A percentile compares a stretch with the other conserved stretches of the same genome.
These are phyloP conservation scores for Chitala chitala DNA, from an alignment of 2,113 vertebrate species.

Conservation along the genomic window DNA sequence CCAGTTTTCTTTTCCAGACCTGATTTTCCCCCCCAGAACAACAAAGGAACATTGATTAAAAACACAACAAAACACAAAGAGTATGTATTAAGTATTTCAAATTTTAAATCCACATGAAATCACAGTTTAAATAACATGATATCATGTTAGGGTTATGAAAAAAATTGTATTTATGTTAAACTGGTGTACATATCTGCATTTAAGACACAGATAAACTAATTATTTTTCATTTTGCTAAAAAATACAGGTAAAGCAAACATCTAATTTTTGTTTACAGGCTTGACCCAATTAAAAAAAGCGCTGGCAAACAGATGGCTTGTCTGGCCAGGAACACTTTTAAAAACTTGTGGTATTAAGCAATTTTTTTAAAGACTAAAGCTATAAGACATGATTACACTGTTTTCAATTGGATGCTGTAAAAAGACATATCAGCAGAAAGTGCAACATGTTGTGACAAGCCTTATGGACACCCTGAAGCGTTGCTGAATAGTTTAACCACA, in stretches of 20 bases:
- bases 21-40: conserved; percentile 5
- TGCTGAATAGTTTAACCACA: background rate
- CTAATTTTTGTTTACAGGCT: too few species aligned
- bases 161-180: background rate
- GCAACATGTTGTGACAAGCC: background rate
- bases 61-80: background rate
- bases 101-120: background rate
- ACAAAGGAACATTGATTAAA: conserved; percentile 12
- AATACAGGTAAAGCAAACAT: too few species aligned
- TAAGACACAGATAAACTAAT: background rate
- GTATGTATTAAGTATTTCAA: background rate
- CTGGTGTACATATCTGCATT: background rate
- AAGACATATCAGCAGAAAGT: background rate
- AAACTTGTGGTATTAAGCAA: too few species aligned
- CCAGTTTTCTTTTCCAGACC: conserved; percentile 43
- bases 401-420: too few species aligned
- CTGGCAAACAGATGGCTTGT: too few species aligned
- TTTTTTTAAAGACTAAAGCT: background rate
- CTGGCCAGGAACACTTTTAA: too few species aligned
- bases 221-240: background rate
- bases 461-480: background rate
- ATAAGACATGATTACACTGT: background rate
- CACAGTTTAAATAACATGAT: background rate
- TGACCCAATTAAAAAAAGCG: too few species aligned
- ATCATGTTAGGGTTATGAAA: background rate